Percentiles rank a stretch among this genome's conserved stretches.
Evolutionary conservation across 2,797 vertebrate species (phyloP).

Genomic region (Thalassophryne amazonica): DNA sequence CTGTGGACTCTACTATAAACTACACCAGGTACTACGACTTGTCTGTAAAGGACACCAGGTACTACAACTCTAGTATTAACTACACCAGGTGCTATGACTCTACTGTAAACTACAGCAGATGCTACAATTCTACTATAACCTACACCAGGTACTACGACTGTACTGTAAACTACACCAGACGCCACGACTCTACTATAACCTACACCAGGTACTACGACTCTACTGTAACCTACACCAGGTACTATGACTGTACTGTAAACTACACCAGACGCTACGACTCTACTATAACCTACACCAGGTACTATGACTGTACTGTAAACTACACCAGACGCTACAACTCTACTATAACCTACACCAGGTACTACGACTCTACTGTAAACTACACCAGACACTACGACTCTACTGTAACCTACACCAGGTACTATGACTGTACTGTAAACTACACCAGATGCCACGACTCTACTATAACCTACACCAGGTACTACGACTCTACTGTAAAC

Average conservation of each 20-base stretch:
- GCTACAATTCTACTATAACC: neutral
- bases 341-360: neutral
- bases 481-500: too few species aligned
- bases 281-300: neutral
- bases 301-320: neutral
- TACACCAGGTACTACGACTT: slow-evolving; percentile 37
- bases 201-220: neutral
- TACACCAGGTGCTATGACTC: neutral
- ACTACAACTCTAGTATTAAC: neutral
- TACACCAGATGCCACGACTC: too few species aligned
- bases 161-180: neutral
- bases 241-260: neutral
- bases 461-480: too few species aligned
- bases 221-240: neutral
- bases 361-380: neutral
- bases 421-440: too few species aligned
- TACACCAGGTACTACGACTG: neutral
- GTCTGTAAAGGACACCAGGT: slow-evolving; percentile 80
- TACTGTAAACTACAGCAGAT: neutral
- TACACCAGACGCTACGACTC: neutral
- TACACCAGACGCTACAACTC: neutral
- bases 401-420: neutral
- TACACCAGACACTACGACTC: neutral
- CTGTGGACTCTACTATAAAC: slow-evolving; percentile 82
- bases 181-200: neutral